Percentiles rank a stretch among this genome's conserved stretches.
phyloP scores from a whole-genome alignment of 1,140 invertebrate species.

The Heliconius hermathena region DNA sequence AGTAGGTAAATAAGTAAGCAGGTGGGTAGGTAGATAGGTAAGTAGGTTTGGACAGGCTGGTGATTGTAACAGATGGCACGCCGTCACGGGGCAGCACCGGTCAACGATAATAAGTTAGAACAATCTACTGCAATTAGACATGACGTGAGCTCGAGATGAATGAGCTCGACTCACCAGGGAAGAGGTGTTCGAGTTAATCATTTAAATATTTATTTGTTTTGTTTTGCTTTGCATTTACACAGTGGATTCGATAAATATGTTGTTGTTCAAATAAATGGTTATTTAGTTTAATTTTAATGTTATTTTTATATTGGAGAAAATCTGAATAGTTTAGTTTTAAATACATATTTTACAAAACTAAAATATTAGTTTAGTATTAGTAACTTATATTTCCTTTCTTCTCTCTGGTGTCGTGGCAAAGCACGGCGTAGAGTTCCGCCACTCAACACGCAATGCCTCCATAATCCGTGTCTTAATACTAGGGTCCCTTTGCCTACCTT shows the following conservation, averaged over 20 bases:
- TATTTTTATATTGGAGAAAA: too few relatives aligned
- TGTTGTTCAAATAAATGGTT: not conserved
- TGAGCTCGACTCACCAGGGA: conserved; percentile 29
- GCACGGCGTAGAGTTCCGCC: too few relatives aligned
- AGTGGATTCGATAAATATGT: not conserved
- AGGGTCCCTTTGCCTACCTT: too few relatives aligned
- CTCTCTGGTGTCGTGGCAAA: too few relatives aligned
- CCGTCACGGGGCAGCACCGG: conserved; percentile 54
- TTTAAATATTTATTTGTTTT: conserved; percentile 9
- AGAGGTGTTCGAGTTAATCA: conserved; percentile 18
- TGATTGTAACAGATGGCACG: conserved; percentile 50
- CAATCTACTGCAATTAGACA: conserved; percentile 66
- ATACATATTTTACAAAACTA: too few relatives aligned
- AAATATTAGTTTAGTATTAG: too few relatives aligned
- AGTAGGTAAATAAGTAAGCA: too few relatives aligned
- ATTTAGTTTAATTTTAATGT: too few relatives aligned
- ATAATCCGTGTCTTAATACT: too few relatives aligned
- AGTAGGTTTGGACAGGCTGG: conserved; percentile 46
- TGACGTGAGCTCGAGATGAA: conserved; percentile 53
- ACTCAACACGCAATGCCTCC: too few relatives aligned
- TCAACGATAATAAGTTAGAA: conserved; percentile 56
- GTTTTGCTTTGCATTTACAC: not conserved
- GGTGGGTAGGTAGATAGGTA: not conserved
- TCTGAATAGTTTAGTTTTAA: too few relatives aligned
- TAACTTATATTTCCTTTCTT: too few relatives aligned